Evolutionary conservation across 2,888 invertebrate species (phyloP), one percentile per base, ranked within the genome.

Genomic region (Marasmarcha lunaedactyla): DNA sequence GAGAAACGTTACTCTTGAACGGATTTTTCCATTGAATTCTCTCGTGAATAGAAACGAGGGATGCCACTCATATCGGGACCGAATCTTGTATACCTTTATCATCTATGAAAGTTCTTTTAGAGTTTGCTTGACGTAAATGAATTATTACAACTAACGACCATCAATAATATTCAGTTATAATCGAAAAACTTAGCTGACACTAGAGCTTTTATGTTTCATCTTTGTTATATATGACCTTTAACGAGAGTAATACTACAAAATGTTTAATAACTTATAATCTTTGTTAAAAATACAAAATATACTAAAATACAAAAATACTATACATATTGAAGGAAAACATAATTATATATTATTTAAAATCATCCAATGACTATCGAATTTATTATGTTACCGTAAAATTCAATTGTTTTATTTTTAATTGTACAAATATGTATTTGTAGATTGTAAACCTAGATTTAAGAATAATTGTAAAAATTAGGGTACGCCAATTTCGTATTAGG

Each of bases 161-260:
- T 70, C 70, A 66, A 69, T 72, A 72, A 67, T 66, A 56, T 62
- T 7, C 3, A 20, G 66, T 66, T 59, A 65, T 72, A 71, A 74
- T 72, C 65, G 65, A 65, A 69, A 70, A 73, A 70, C 54, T 71
- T 71, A 59, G 51, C 47, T 50, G 52, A 59, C 54, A 59, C 52
- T 50, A 51, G 50, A 49, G 46, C 54, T 50, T 49, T 43, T 48
- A 40, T 53, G 33, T 45, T 27, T n/a, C n/a, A n/a, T n/a, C n/a
- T n/a, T n/a, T n/a, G n/a, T n/a, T n/a, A n/a, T n/a, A n/a, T n/a
- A n/a, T n/a, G n/a, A n/a, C n/a, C n/a, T n/a, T n/a, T n/a, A n/a
- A n/a, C n/a, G n/a, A n/a, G n/a, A n/a, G n/a, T n/a, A n/a, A n/a
- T n/a, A n/a, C n/a, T n/a, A n/a, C n/a, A n/a, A n/a, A n/a, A n/a